Base-by-base conservation (phyloP, 2,888 invertebrate species). In the Euproctis similis region DNA sequence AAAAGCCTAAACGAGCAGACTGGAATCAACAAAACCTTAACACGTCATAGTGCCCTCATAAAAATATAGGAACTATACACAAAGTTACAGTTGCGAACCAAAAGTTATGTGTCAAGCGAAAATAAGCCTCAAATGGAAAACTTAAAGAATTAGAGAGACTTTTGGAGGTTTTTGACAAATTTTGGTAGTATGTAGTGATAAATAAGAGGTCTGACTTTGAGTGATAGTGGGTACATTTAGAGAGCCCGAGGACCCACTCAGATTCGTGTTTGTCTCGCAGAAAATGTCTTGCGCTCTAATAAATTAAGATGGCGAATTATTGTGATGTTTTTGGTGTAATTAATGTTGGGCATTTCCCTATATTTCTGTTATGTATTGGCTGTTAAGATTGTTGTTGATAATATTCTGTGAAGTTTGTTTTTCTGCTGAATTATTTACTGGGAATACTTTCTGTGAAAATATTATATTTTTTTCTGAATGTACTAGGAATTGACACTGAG, bases 141-240 rank as follows among this genome's bases (percentile, higher is more conserved):
- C 14, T 14, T 14, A 14, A 4, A 14, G 14, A 14, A 14, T 14
- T 6, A 14, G 6, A 14, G 14, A 4, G 4, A 14, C n/a, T 4
- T 4, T 4, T 14, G 14, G 14, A 6, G 4, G 14, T 14, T 4
- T 14, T 4, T 14, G 14, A 14, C 4, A 4, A 14, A 6, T 4
- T 14, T 4, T 14, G 4, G 14, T 34, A 33, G 34, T 45, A 30
- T 37, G 35, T 53, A 54, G 70, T 76, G 75, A 78, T 77, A 75
- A 77, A 80, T 77, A 72, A 67, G 57, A 61, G 56, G 60, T 47
- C 48, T 65, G 78, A 78, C 78, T 48, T 69, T 77, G 80, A 80
- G 58, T 56, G 70, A 80, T 78, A 51, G 74, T 53, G 59, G 66
- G 65, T 28, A 54, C 59, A 59, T 61, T 57, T 58, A 46, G 50